Evolutionary conservation across 2,888 invertebrate species (phyloP).

Genomic region (Hemistola chrysoprasaria): DNA sequence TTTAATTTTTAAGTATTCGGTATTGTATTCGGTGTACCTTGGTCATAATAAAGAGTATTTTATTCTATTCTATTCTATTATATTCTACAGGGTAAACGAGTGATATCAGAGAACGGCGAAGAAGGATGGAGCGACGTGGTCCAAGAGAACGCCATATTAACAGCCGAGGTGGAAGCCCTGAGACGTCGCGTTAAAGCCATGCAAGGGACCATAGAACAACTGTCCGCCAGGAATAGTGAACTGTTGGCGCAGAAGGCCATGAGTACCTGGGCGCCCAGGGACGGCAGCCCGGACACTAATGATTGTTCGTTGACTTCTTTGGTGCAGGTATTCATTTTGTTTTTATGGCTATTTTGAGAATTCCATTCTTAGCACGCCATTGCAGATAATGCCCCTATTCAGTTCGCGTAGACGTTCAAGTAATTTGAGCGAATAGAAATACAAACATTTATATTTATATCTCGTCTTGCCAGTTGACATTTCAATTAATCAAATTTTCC

Average conservation of each 20-base stretch:
- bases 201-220: slow-evolving; percentile 95
- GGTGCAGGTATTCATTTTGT: slow-evolving; percentile 71
- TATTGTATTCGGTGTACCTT: too few relatives aligned
- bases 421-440: too few relatives aligned
- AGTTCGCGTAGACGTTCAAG: too few relatives aligned
- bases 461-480: too few relatives aligned
- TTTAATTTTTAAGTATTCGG: too few relatives aligned
- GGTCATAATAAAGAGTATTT: too few relatives aligned
- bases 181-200: slow-evolving; percentile 95
- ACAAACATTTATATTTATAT: too few relatives aligned
- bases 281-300: slow-evolving; percentile 59
- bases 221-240: slow-evolving; percentile 91
- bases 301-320: slow-evolving; percentile 70
- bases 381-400: too few relatives aligned
- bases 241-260: slow-evolving; percentile 90
- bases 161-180: slow-evolving; percentile 93
- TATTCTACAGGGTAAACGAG: slow-evolving; percentile 92
- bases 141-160: slow-evolving; percentile 96
- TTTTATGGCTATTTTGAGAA: too few relatives aligned
- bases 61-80: too few relatives aligned
- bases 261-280: slow-evolving; percentile 82
- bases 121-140: slow-evolving; percentile 96
- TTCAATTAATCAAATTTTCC: too few relatives aligned
- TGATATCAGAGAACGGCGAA: slow-evolving; percentile 92
- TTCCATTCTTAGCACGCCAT: too few relatives aligned